Evolutionary conservation across 1,140 invertebrate genomes (phyloP), one percentile per base, ranked within the genome.

Genomic region (Cataglyphis hispanica): DNA sequence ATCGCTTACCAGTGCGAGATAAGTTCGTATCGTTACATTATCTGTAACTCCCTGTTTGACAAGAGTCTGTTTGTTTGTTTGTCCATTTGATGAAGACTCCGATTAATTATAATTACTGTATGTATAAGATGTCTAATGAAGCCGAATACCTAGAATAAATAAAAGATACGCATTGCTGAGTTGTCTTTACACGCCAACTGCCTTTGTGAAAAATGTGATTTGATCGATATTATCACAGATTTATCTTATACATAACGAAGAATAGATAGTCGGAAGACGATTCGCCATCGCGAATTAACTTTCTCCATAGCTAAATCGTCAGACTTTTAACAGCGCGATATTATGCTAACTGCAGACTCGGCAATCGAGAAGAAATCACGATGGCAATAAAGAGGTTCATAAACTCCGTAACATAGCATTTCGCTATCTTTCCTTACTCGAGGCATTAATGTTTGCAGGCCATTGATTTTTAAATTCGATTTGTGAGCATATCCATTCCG

Each of bases 351-450:
- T 56, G 66, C 56, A 22, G 13, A 22, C 11, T 22, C 31, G 27
- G 37, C 60, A 60, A 58, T 89, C 77, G 43, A 40, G 53, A 69
- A 86, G 84, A 75, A 89, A 87, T 89, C 88, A 43, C 61, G 46
- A 53, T 25, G 11, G 87, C 69, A 80, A 80, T 84, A 80, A 89
- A 90, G 85, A 22, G 27, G 46, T 63, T 89, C 88, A 76, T 84
- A 84, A 87, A 84, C 72, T 31, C 67, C 61, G 56, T 63, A 75
- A 89, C 85, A 58, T 77, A 84, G 46, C 66, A 56, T 53, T 78
- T 56, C 22, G 76, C 84, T 64, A 88, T 89, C 85, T 87, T 84
- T 84, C 84, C 70, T 89, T 89, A 84, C 37, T 89, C 25, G 19
- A 31, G 56, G 46, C 84, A 60, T 89, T 84, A 84, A 74, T 43